A percentile compares a stretch with the other conserved stretches of the same genome.
Evolutionary conservation across 2,888 invertebrate species (phyloP).

Genomic region (Embidobia sp.): DNA sequence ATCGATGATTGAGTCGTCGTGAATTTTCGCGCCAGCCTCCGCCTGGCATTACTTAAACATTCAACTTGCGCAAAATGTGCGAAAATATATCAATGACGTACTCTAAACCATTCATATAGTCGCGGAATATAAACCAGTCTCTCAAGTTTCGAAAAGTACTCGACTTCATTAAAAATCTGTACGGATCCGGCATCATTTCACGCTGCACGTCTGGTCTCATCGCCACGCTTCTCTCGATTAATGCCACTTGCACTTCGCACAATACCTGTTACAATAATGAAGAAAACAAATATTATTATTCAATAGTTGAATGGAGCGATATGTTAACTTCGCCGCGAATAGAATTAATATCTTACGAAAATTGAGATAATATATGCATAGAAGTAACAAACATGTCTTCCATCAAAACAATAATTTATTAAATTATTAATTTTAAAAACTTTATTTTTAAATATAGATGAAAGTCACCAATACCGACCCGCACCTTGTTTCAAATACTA

Average conservation of each 20-base stretch:
- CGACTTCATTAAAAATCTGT: conserved; percentile 72
- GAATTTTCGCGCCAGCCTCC: conserved; percentile 73
- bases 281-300: background rate
- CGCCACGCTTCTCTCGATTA: conserved; percentile 80
- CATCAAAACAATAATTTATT: no score
- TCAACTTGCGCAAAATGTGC: conserved; percentile 74
- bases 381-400: no score
- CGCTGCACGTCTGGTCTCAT: conserved; percentile 81
- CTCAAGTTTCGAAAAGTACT: conserved; percentile 82
- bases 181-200: conserved; percentile 81
- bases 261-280: conserved; percentile 81
- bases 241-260: conserved; percentile 86
- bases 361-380: no score
- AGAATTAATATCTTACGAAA: no score
- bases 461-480: no score
- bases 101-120: conserved; percentile 85
- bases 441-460: no score
- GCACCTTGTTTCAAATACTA: no score
- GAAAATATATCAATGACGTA: conserved; percentile 83
- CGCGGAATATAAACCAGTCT: conserved; percentile 85
- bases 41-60: conserved; percentile 76
- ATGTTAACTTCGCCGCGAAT: no score
- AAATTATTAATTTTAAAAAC: no score
- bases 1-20: conserved; percentile 72
- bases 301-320: no score